Base-by-base conservation (phyloP, 2,888 invertebrate genomes). In the Capitulum mitella region DNA sequence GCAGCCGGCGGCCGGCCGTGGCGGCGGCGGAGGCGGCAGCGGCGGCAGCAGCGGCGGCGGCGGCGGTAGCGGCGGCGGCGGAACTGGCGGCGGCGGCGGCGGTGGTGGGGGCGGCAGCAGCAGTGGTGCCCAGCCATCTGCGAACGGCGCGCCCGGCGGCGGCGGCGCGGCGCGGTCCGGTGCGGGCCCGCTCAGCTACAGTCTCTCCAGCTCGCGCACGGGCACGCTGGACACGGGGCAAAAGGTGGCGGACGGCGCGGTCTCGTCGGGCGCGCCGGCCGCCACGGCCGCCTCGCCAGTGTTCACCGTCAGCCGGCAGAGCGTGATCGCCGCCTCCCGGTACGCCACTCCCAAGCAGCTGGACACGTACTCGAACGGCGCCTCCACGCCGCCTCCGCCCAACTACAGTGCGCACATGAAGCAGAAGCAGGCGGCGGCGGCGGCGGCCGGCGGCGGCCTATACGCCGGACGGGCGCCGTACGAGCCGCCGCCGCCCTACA, bases 331-430 rank as follows among this genome's bases (percentile, higher is more conserved):
- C 34, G 90, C 92, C 77, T 91, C 92, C 19, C 92, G 93, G 85
- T 93, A 91, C 84, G 91, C 92, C 74, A 91, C 92, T 58, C 92
- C 92, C 78, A 92, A 92, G 84, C 89, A 91, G 82, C 90, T 92
- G 16, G 91, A 92, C 58, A 70, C 70, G 1, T 70, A 70, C 70
- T 70, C 76, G 19, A 46, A 43, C 40, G 70, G 70, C 40, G 76
- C 76, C 29, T 46, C 46, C 76, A 76, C 76, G 43, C 76, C 46
- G 40, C 40, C 74, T 19, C 48, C 76, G 48, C 43, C 76, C 76
- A 48, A 43, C 46, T 43, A 48, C 29, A 32, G 40, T 6, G 76
- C 76, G 5, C 70, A 70, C 40, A 70, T 70, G 70, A 37, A 37
- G 40, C 70, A 70, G 76, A 40, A 37, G 76, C 76, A 76, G 29